Evolutionary conservation across 2,888 invertebrate genomes (phyloP).

Genomic region (Heliconius sara): DNA sequence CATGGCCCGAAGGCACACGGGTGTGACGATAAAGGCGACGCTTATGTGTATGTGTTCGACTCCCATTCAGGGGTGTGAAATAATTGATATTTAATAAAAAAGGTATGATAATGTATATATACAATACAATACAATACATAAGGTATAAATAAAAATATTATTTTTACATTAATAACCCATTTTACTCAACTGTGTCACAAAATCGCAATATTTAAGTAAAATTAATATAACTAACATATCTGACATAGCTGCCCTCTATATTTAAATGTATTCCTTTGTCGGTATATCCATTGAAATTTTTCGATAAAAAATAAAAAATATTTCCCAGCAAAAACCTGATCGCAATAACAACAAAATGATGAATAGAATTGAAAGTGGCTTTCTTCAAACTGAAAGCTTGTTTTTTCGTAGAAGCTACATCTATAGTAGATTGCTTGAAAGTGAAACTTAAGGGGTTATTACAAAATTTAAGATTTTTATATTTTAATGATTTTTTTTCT

Average conservation of each 20-base stretch:
- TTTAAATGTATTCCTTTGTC: slow-evolving; percentile 1
- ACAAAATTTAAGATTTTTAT: too few species aligned
- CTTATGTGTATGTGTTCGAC: too few species aligned
- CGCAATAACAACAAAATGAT: slow-evolving; percentile 2
- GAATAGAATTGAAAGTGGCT: slow-evolving; percentile 16
- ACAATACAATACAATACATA: too few species aligned
- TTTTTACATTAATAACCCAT: too few species aligned
- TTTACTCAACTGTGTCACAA: too few species aligned
- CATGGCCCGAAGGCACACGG: too few species aligned
- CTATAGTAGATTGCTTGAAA: slow-evolving; percentile 1
- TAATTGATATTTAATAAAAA: too few species aligned
- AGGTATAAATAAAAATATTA: too few species aligned
- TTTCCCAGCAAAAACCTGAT: background rate
- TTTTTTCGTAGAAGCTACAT: background rate
- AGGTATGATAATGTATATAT: too few species aligned
- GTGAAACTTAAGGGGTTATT: slow-evolving; percentile 8
- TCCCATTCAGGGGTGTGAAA: too few species aligned
- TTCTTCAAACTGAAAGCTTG: slow-evolving; percentile 9
- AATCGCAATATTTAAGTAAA: background rate
- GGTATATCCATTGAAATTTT: background rate
- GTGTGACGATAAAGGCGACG: too few species aligned
- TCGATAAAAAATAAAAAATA: background rate
- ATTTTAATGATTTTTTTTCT: too few species aligned
- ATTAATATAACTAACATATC: background rate
- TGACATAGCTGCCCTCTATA: background rate